Percentiles rank a stretch among this genome's conserved stretches.
These are phyloP conservation scores for Saccopteryx bilineata DNA, from an alignment of 2,113 vertebrate genomes.

Conservation along the genomic window DNA sequence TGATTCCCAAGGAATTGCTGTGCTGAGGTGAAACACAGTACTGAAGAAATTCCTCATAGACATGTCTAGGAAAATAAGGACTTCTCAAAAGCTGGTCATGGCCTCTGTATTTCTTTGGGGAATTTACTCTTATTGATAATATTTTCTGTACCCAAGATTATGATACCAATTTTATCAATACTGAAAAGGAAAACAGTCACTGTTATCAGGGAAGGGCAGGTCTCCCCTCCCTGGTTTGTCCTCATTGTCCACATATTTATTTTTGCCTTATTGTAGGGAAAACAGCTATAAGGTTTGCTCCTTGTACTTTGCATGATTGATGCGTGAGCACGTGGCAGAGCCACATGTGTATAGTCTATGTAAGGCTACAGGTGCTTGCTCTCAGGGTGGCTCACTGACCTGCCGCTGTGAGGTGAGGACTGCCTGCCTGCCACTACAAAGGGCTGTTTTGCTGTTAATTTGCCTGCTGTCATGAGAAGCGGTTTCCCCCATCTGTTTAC, in stretches of 20 bases:
- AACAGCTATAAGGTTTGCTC: too few species aligned
- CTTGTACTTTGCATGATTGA: too few species aligned
- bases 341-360: too few species aligned
- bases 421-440: too few species aligned
- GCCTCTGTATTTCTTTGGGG: background rate
- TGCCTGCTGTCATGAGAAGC: too few species aligned
- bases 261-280: background rate
- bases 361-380: too few species aligned
- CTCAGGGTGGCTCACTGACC: too few species aligned
- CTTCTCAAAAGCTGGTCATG: background rate
- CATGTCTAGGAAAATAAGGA: conserved; percentile 25
- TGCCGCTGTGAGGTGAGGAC: too few species aligned
- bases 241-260: background rate
- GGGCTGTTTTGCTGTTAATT: too few species aligned
- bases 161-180: background rate
- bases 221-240: background rate
- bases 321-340: too few species aligned
- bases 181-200: background rate
- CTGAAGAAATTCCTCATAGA: conserved; percentile 39
- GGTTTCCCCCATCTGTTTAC: too few species aligned
- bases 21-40: background rate
- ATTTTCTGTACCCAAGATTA: background rate
- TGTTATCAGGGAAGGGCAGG: background rate
- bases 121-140: background rate
- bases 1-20: conserved; percentile 27